Evolutionary conservation across 2,888 invertebrate genomes (phyloP), one percentile per base, ranked within the genome.

Genomic region (Drosophila testacea): DNA sequence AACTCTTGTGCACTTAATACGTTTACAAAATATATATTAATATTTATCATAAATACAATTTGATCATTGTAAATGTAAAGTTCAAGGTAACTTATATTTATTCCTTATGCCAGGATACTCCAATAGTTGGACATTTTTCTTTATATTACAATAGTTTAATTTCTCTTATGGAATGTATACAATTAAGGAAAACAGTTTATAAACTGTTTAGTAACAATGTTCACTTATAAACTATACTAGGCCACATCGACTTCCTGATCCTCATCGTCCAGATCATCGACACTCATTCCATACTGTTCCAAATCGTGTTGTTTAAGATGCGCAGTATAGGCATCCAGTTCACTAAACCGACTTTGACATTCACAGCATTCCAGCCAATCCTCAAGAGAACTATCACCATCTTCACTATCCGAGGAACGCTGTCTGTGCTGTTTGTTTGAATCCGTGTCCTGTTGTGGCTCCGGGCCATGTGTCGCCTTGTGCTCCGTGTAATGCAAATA

Each of bases 321-420:
- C 27, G 83, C 88, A 28, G 91, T 92, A 41, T 91, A 92, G 2
- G 80, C 73, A 51, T 91, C 92, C 61, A 92, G 74, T 30, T 92
- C 88, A 13, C 87, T 89, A 36, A 91, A 92, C 3, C 90, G 88
- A 16, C 88, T 79, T 16, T 88, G 90, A 57, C 92, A 92, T 56
- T 92, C 92, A 41, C 90, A 92, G 48, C 92, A 92, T 56, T 92
- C 92, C 5, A 92, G 74, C 77, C 90, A 91, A 71, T 90, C 91
- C 34, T 91, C 91, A 5, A 69, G 60, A 4, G 89, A 81, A 13
- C 86, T 88, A 1, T 83, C 76, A 11, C 68, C 77, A 48, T 81
- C 89, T 11, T 89, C 89, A 39, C 89, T 89, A 10, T 91, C 91
- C 44, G 89, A 83, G 4, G 88, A 88, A 11, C 86, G 85, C 1